A percentile compares a stretch with the other conserved stretches of the same genome.
phyloP scores from a whole-genome alignment of 1,140 invertebrate species.

The Asbolus verrucosus region DNA sequence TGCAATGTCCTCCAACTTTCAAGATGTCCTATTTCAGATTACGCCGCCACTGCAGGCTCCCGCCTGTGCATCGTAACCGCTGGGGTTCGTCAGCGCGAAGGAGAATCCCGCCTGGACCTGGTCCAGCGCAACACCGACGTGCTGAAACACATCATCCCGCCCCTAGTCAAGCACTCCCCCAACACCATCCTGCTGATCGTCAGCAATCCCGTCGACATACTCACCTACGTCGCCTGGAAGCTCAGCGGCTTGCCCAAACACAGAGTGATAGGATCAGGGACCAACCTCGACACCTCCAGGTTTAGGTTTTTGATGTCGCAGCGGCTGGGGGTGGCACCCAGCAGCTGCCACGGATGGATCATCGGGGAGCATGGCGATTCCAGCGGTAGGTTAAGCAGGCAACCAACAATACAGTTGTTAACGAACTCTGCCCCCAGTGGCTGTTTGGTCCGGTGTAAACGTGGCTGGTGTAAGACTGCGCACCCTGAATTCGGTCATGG shows the following conservation, averaged over 20 bases:
- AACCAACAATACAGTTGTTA: too few species aligned
- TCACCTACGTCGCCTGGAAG: constrained; percentile 95
- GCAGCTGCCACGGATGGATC: constrained; percentile 89
- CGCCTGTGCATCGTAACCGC: constrained; percentile 89
- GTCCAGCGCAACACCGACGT: constrained; percentile 92
- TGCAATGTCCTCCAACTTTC: too few species aligned
- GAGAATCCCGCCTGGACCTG: constrained; percentile 83
- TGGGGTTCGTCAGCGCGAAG: constrained; percentile 88
- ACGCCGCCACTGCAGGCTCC: constrained; percentile 81
- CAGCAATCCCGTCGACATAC: constrained; percentile 91
- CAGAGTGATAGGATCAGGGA: constrained; percentile 90
- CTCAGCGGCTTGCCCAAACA: constrained; percentile 88
- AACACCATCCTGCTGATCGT: constrained; percentile 88
- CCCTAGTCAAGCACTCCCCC: constrained; percentile 87
- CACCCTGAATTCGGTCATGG: constrained; percentile 81
- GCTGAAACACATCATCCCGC: constrained; percentile 85
- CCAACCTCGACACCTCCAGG: constrained; percentile 89
- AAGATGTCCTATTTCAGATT: too few species aligned
- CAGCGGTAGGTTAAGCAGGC: too few species aligned
- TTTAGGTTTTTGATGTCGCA: constrained; percentile 90
- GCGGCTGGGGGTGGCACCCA: constrained; percentile 81
- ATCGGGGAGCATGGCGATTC: constrained; percentile 89
- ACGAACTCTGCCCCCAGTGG: too few species aligned
- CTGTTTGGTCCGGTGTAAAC: constrained; percentile 94
- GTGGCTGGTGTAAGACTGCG: constrained; percentile 86